Conservation (phyloP, 2,888 invertebrate species). For the Stegophylla sp. region DNA sequence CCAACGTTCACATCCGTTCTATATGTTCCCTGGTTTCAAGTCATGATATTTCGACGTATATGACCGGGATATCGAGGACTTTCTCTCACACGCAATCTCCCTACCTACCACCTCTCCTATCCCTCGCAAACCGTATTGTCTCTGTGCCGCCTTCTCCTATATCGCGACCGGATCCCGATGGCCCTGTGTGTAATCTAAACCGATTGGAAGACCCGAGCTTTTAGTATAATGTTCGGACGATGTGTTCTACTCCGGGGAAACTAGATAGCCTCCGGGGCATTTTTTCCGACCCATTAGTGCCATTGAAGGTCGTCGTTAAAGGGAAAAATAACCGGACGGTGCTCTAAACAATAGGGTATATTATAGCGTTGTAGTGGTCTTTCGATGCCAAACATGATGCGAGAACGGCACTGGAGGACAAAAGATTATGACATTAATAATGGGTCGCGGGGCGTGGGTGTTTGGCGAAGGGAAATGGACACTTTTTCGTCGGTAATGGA, state of each 20-base stretch:
- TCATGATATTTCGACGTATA: neutral
- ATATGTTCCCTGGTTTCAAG: neutral
- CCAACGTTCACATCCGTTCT: neutral
- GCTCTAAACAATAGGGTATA: conserved; percentile 31
- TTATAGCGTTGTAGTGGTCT: neutral
- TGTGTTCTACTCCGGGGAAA: conserved; percentile 34
- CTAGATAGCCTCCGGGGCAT: conserved; percentile 36
- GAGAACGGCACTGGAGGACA: conserved; percentile 33
- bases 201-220: conserved; percentile 44
- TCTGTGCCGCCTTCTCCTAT: conserved; percentile 7
- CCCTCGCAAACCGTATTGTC: neutral
- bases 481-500: conserved; percentile 53
- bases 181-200: conserved; percentile 48
- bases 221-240: conserved; percentile 41
- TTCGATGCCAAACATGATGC: conserved; percentile 15
- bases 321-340: conserved; percentile 4
- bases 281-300: conserved; percentile 50
- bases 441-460: neutral
- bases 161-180: conserved; percentile 25
- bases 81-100: neutral
- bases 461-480: conserved; percentile 33
- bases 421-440: conserved; percentile 43
- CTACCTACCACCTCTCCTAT: neutral
- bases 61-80: neutral
- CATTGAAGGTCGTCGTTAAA: conserved; percentile 35